Evolutionary conservation across 35 echinoderm and acorn worm genomes (phyloP).

Genomic region (Ophioderma brevispina): DNA sequence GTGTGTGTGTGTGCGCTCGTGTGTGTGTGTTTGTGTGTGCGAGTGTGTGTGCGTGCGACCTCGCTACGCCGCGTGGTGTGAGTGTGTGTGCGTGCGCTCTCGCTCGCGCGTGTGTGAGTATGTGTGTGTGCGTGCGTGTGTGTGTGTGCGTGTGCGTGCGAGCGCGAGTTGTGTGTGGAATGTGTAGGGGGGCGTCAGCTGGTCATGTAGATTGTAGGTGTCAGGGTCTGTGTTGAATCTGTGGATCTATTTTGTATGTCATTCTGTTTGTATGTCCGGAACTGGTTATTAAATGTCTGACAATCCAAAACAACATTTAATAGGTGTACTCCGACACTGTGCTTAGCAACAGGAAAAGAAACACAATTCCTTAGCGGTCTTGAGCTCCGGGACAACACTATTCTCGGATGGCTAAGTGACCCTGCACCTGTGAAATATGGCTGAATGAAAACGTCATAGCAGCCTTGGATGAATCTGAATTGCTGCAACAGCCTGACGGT

Average conservation of each 20-base stretch:
- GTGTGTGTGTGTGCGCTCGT: no score
- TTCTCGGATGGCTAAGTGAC: constrained; percentile 64
- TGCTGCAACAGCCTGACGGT: constrained; percentile 74
- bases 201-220: not conserved
- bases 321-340: constrained; percentile 17
- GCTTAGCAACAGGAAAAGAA: constrained; percentile 63
- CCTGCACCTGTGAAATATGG: constrained; percentile 34
- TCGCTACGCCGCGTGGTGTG: no score
- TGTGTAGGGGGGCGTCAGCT: not conserved
- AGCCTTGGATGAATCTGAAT: constrained; percentile 20
- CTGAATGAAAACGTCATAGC: constrained; percentile 45
- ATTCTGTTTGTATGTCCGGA: no score
- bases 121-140: no score
- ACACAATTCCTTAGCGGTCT: constrained; percentile 36
- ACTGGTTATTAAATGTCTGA: no score
- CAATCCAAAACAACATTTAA: not conserved
- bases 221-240: no score
- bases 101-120: no score
- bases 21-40: no score
- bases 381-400: constrained; percentile 13
- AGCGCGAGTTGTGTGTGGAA: not conserved
- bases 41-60: no score
- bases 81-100: no score
- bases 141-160: no score
- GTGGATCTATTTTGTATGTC: no score